These are phyloP conservation scores for Habroteleia sp. DNA, from an alignment of 2,888 invertebrate genomes.

Conservation along the genomic window DNA sequence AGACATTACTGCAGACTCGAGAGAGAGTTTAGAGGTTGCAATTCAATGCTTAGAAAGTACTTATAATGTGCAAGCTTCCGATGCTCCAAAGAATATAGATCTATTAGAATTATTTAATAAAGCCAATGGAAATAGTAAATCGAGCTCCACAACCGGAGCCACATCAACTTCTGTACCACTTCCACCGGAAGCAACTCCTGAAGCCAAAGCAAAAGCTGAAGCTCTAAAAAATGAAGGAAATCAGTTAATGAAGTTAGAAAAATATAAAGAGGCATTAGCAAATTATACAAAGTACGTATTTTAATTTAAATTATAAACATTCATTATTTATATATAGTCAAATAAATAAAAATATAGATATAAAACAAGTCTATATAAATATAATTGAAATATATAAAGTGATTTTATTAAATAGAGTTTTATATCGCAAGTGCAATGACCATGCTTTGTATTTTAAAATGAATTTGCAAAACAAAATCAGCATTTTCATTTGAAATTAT, in stretches of 20 bases:
- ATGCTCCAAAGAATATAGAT: slow-evolving; percentile 79
- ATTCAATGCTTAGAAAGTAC: slow-evolving; percentile 96
- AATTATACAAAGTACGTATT: slow-evolving; percentile 87
- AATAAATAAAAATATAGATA: too few species aligned
- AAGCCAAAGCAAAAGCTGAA: slow-evolving; percentile 85
- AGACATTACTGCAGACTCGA: slow-evolving; percentile 80
- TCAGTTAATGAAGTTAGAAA: slow-evolving; percentile 92
- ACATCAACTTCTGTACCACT: slow-evolving; percentile 71
- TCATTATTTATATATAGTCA: too few species aligned
- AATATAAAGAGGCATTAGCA: slow-evolving; percentile 90
- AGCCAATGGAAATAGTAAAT: slow-evolving; percentile 69
- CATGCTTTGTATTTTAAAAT: too few species aligned
- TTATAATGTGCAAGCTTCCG: slow-evolving; percentile 86
- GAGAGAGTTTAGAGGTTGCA: slow-evolving; percentile 95
- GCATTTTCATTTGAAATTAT: too few species aligned
- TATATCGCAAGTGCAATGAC: too few species aligned
- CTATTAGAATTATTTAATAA: slow-evolving; percentile 81
- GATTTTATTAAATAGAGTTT: too few species aligned
- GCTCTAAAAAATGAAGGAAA: slow-evolving; percentile 93
- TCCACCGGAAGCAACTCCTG: slow-evolving; percentile 83
- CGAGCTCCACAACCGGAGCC: slow-evolving; percentile 29
- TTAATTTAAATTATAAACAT: slow-evolving; percentile 2
- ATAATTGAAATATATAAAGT: too few species aligned
- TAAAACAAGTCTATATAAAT: too few species aligned
- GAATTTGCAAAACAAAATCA: too few species aligned